Evolutionary conservation across 1,140 invertebrate genomes (phyloP).

Genomic region (Pteromalus puparum): DNA sequence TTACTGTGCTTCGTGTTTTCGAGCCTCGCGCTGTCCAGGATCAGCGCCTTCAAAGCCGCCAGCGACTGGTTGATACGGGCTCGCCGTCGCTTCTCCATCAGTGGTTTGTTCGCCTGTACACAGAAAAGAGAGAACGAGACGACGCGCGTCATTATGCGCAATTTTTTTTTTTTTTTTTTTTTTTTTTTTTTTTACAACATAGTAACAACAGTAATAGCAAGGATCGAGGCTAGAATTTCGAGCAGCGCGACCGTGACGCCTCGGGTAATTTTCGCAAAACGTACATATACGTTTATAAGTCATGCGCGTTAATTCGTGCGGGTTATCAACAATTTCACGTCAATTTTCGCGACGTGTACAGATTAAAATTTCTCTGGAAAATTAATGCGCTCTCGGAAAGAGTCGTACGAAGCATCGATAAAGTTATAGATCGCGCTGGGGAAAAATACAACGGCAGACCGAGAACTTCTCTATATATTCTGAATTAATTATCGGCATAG

Average conservation of each 20-base stretch:
- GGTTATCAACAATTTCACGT: no score
- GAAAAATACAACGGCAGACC: neutral
- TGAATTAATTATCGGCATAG: conserved; percentile 36
- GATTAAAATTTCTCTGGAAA: no score
- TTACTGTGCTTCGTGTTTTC: conserved; percentile 86
- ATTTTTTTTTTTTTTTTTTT: conserved; percentile 57
- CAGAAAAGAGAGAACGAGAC: neutral
- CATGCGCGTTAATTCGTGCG: no score
- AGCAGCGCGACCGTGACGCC: no score
- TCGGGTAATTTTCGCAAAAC: no score
- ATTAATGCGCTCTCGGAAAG: no score
- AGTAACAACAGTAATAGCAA: no score
- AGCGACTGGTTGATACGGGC: conserved; percentile 93
- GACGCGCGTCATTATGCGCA: neutral
- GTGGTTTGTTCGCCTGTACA: conserved; percentile 88
- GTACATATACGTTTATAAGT: no score
- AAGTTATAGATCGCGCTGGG: no score
- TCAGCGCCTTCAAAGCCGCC: conserved; percentile 88
- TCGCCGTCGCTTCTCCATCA: conserved; percentile 92
- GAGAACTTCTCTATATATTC: neutral
- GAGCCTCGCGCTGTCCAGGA: conserved; percentile 83
- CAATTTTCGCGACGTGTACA: no score
- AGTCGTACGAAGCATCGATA: no score
- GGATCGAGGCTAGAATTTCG: no score
- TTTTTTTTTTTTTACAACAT: conserved; percentile 56